These are phyloP conservation scores for Seladonia tumulorum DNA, from an alignment of 2,888 invertebrate genomes.

Conservation along the genomic window DNA sequence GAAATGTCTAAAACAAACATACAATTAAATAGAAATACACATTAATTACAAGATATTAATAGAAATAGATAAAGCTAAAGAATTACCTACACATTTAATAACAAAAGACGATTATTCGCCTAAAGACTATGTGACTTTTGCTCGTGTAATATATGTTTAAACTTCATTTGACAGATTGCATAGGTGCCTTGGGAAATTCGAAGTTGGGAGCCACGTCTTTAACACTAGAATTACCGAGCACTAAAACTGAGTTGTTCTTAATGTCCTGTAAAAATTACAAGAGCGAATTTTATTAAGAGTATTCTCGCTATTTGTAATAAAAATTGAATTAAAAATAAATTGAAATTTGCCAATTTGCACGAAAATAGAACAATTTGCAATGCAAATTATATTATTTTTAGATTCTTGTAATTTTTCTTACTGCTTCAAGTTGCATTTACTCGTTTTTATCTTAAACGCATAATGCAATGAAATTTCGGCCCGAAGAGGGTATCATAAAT, in stretches of 20 bases:
- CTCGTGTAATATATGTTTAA: background rate
- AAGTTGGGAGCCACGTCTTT: slow-evolving; percentile 13
- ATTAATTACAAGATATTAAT: background rate
- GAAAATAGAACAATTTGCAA: no score
- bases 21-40: background rate
- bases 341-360: background rate
- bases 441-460: background rate
- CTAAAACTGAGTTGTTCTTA: background rate
- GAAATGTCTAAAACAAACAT: background rate
- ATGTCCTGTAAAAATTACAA: background rate
- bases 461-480: background rate
- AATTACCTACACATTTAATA: background rate
- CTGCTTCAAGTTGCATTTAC: background rate
- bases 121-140: background rate
- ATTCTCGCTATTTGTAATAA: background rate
- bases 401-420: background rate
- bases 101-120: background rate
- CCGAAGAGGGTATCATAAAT: background rate
- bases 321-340: background rate
- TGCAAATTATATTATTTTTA: background rate
- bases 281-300: background rate
- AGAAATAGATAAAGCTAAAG: background rate
- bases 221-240: background rate
- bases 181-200: background rate
- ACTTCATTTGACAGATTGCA: background rate